phyloP scores from a whole-genome alignment of 2,113 vertebrate genomes.

The Myocastor coypus region DNA sequence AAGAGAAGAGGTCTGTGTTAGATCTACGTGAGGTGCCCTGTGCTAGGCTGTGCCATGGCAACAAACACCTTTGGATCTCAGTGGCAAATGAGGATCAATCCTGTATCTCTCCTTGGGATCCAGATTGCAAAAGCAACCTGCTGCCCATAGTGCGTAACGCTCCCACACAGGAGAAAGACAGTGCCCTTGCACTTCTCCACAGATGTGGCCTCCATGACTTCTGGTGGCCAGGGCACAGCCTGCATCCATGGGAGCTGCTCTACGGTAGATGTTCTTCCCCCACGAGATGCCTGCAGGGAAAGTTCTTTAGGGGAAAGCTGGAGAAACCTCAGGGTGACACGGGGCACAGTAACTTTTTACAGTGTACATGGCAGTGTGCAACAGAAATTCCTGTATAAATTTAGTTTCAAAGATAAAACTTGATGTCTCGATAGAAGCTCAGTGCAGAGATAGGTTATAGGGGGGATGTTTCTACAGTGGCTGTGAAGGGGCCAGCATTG shows the following conservation, averaged over 20 bases:
- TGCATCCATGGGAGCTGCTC: rapidly evolving
- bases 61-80: neutral
- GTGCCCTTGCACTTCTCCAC: neutral
- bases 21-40: neutral
- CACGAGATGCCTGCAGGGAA: no score
- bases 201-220: neutral
- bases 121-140: neutral
- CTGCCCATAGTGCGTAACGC: neutral
- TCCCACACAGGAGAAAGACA: neutral
- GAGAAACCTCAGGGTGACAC: neutral
- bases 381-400: neutral
- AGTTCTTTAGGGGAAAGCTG: neutral
- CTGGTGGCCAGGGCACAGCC: neutral
- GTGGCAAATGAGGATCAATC: no score
- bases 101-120: neutral
- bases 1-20: neutral
- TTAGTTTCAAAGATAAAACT: neutral
- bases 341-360: neutral
- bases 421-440: neutral
- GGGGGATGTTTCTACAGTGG: neutral
- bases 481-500: neutral
- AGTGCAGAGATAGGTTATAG: neutral
- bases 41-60: neutral
- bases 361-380: neutral
- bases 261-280: rapidly evolving